Conservation (phyloP, 2,888 invertebrate genomes). For the Gastrophysa polygoni region DNA sequence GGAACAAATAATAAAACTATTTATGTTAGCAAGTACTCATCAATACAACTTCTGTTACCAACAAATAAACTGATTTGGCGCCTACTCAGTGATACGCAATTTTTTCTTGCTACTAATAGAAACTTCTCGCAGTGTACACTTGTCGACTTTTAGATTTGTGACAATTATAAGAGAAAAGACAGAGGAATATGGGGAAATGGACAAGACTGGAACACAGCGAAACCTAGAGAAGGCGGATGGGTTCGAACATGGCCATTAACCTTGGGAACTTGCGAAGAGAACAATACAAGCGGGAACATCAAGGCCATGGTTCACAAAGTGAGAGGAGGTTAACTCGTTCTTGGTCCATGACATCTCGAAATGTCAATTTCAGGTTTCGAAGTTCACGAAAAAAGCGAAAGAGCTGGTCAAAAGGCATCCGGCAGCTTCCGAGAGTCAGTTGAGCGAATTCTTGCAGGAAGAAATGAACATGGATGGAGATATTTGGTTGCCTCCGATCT, state of each 20-base stretch:
- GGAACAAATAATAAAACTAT: no score
- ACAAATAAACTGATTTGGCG: no score
- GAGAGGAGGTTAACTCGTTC: slow-evolving; percentile 21
- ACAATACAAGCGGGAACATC: slow-evolving; percentile 33
- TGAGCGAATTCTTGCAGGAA: slow-evolving; percentile 59
- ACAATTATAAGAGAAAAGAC: slow-evolving; percentile 56
- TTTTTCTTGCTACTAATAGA: no score
- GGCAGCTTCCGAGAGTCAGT: slow-evolving; percentile 60
- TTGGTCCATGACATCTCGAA: background rate
- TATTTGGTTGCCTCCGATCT: slow-evolving; percentile 63
- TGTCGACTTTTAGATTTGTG: slow-evolving; percentile 40
- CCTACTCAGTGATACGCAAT: no score
- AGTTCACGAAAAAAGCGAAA: slow-evolving; percentile 59
- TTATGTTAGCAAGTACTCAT: no score
- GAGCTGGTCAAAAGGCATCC: slow-evolving; percentile 60
- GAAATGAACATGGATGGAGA: slow-evolving; percentile 59
- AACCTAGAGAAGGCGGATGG: slow-evolving; percentile 75
- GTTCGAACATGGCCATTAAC: slow-evolving; percentile 73
- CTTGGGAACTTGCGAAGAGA: slow-evolving; percentile 34
- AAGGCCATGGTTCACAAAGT: slow-evolving; percentile 52
- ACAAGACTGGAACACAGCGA: slow-evolving; percentile 70
- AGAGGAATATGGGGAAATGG: slow-evolving; percentile 73
- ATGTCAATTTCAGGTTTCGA: slow-evolving; percentile 52
- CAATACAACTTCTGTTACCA: no score
- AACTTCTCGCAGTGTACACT: no score